Base-by-base conservation (phyloP, 2,113 vertebrate genomes). In the Calonectris borealis region DNA sequence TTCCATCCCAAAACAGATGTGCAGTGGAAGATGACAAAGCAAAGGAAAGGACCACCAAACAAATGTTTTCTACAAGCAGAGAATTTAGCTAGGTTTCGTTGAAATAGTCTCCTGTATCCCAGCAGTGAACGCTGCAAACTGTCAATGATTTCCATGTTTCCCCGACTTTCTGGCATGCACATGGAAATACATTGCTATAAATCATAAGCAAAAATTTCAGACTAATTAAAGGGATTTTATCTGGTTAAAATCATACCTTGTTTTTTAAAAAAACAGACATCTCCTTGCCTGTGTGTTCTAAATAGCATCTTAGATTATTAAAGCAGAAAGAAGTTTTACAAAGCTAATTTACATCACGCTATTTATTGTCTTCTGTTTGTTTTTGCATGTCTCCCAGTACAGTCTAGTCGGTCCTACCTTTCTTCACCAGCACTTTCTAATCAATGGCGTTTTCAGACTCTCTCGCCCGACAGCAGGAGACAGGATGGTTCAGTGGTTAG, bases 191-290 rank as follows among this genome's bases (percentile, higher is more conserved):
- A 31, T 58, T 55, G 68, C 54, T 86, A 62, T 34, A 94, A 96
- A 95, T 77, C 54, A 40, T 6, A 58, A 75, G 79, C 54, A 85
- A 80, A 94, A 93, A 88, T 57, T 90, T 97, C 87, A 94, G 87
- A 52, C 87, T 97, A 96, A 97, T 97, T 95, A 96, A 93, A 97
- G 85, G 82, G 90, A 90, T 89, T 96, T 94, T 90, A 80, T 82
- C 93, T 85, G 34, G 19, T 83, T 69, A 54, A 91, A 94, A 93
- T 85, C 46, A 44, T 72, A 89, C 65, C 82, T 94, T 44, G 26
- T 38, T 81, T 34, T 44, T 88, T 44, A 34, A n/a, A 66, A 57
- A 31, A 57, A 16, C 49, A 88, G 86, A 84, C 73, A 40, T 87
- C 84, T 77, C 83, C 58, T 94, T 42, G 40, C 81, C 62, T 10